phyloP scores from a whole-genome alignment of 2,888 invertebrate genomes.

The Chloromyia formosa region DNA sequence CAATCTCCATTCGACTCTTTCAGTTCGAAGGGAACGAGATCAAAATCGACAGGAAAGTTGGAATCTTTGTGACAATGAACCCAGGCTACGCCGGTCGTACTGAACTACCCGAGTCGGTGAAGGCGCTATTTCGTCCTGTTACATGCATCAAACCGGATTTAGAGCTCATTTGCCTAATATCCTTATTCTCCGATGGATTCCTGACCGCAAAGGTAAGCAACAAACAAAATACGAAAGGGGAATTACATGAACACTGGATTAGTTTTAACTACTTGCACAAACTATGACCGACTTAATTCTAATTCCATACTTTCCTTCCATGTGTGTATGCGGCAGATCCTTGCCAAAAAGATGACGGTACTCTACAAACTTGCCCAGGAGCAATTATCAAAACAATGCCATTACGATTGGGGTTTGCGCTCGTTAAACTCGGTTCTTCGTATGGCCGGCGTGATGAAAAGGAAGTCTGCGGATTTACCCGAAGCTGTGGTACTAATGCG shows the following conservation, averaged over 20 bases:
- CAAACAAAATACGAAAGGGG: background rate
- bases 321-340: conserved; percentile 63
- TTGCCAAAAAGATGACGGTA: conserved; percentile 95
- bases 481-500: conserved; percentile 91
- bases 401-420: conserved; percentile 93
- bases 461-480: conserved; percentile 79
- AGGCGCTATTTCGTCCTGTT: conserved; percentile 89
- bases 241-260: background rate
- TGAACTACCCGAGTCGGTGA: conserved; percentile 91
- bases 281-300: conserved; percentile 9
- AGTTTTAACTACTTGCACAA: conserved; percentile 22
- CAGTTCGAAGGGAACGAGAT: conserved; percentile 89
- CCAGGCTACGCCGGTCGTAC: conserved; percentile 93
- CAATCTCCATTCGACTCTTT: no score
- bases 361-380: conserved; percentile 86
- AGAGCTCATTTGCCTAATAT: conserved; percentile 91
- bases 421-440: conserved; percentile 90
- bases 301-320: background rate
- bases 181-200: conserved; percentile 92
- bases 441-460: conserved; percentile 89
- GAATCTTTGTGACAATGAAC: conserved; percentile 96
- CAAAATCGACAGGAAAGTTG: conserved; percentile 82
- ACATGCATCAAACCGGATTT: conserved; percentile 92
- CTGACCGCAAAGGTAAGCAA: conserved; percentile 79
- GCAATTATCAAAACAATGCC: conserved; percentile 90